Evolutionary conservation across 2,888 invertebrate species (phyloP).

Genomic region (Exocentrus adspersus): DNA sequence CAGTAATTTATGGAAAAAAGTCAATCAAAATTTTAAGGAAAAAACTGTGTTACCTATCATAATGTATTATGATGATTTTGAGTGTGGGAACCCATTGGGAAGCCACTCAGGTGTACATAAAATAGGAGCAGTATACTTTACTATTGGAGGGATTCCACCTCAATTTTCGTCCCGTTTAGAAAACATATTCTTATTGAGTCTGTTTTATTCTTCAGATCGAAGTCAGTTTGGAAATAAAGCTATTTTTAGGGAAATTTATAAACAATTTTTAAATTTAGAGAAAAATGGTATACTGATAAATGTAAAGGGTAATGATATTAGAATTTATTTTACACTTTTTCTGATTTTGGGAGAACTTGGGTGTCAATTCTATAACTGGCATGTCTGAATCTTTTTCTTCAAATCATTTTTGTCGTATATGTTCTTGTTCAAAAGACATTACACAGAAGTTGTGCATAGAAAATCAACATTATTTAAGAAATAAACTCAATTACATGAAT

Average conservation of each 20-base stretch:
- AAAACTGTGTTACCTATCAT: no score
- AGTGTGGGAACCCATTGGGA: slow-evolving; percentile 44
- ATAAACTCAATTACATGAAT: slow-evolving; percentile 1
- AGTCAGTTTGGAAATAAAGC: neutral
- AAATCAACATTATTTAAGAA: neutral
- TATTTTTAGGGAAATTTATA: neutral
- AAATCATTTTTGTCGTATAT: slow-evolving; percentile 33
- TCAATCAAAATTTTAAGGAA: no score
- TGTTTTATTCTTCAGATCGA: slow-evolving; percentile 35
- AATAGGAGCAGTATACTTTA: slow-evolving; percentile 42
- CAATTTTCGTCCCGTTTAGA: slow-evolving; percentile 33
- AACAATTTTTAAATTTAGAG: neutral
- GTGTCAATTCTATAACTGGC: slow-evolving; percentile 32
- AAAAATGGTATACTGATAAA: neutral
- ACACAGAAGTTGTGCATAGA: slow-evolving; percentile 7
- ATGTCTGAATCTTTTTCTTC: slow-evolving; percentile 31
- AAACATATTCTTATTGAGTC: slow-evolving; percentile 36
- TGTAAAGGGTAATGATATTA: neutral
- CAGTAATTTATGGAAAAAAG: no score
- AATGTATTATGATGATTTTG: slow-evolving; percentile 47
- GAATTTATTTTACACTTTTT: slow-evolving; percentile 34
- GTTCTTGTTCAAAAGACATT: slow-evolving; percentile 19
- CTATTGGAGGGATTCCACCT: slow-evolving; percentile 39
- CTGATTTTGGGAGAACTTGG: slow-evolving; percentile 33
- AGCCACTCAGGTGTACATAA: slow-evolving; percentile 44